Conservation (phyloP, 30 jellyfish, hydroid and myxozoan genomes). For the Mastigias papua region DNA sequence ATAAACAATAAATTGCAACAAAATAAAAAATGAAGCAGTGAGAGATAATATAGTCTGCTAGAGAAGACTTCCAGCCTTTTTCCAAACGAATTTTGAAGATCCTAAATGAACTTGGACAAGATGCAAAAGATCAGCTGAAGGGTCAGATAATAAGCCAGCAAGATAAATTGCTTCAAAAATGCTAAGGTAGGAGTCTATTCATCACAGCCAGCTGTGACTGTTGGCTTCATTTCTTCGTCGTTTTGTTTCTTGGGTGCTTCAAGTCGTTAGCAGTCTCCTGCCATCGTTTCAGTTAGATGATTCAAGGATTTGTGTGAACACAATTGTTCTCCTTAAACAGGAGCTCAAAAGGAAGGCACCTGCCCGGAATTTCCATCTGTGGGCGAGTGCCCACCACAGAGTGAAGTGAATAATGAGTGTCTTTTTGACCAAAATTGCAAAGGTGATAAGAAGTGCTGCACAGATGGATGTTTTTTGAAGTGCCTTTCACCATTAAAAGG, state of each 20-base stretch:
- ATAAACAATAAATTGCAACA: not conserved
- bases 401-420: slow-evolving; percentile 49
- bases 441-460: slow-evolving; percentile 86
- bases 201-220: slow-evolving; percentile 16
- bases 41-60: not conserved
- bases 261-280: slow-evolving; percentile 80
- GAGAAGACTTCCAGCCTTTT: not conserved
- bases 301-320: not conserved
- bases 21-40: not conserved
- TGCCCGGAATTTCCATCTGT: slow-evolving; percentile 62
- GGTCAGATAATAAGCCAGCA: slow-evolving; percentile 2
- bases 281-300: slow-evolving; percentile 30
- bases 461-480: slow-evolving; percentile 81
- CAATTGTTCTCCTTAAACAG: slow-evolving; percentile 1
- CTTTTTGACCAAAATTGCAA: slow-evolving; percentile 82
- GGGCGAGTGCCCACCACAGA: slow-evolving; percentile 78
- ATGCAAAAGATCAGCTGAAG: slow-evolving; percentile 19
- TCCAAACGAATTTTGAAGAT: not conserved
- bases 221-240: slow-evolving; percentile 59
- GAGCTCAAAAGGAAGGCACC: slow-evolving; percentile 70
- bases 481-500: slow-evolving; percentile 67
- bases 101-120: slow-evolving; percentile 4
- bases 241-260: slow-evolving; percentile 78
- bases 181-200: slow-evolving; percentile 67
- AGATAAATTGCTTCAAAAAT: slow-evolving; percentile 43